phyloP scores from a whole-genome alignment of 2,888 invertebrate genomes.

The Adelognathus sp. region DNA sequence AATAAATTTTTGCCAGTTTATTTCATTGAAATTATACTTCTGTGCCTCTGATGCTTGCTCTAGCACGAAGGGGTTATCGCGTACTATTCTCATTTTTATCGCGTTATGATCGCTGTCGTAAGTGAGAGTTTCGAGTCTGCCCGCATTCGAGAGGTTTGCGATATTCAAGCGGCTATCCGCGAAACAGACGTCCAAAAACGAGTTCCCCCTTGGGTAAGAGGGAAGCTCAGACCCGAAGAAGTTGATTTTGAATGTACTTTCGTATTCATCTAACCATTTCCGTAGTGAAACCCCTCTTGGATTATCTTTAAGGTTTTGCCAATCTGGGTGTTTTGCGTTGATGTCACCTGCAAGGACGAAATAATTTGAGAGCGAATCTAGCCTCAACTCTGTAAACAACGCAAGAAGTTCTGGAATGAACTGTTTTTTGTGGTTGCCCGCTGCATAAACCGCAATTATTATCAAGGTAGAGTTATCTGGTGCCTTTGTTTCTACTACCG shows the following conservation, averaged over 20 bases:
- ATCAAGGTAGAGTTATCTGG: background rate
- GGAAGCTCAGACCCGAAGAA: background rate
- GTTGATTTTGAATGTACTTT: background rate
- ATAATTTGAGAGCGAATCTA: background rate
- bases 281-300: background rate
- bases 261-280: background rate
- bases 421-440: background rate
- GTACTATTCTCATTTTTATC: background rate
- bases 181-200: slow-evolving; percentile 9
- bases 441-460: background rate
- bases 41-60: background rate
- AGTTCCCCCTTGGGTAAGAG: background rate
- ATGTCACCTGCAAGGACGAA: background rate
- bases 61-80: background rate
- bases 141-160: background rate
- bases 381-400: background rate
- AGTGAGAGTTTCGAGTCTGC: background rate
- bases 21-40: slow-evolving; percentile 11
- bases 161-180: slow-evolving; percentile 7
- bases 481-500: background rate
- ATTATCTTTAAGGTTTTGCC: background rate
- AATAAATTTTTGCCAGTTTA: slow-evolving; percentile 19
- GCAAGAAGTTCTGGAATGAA: background rate
- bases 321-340: background rate
- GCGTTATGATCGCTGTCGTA: slow-evolving; percentile 31